Evolutionary conservation across 1,140 invertebrate genomes (phyloP).

Genomic region (Habropoda laboriosa): DNA sequence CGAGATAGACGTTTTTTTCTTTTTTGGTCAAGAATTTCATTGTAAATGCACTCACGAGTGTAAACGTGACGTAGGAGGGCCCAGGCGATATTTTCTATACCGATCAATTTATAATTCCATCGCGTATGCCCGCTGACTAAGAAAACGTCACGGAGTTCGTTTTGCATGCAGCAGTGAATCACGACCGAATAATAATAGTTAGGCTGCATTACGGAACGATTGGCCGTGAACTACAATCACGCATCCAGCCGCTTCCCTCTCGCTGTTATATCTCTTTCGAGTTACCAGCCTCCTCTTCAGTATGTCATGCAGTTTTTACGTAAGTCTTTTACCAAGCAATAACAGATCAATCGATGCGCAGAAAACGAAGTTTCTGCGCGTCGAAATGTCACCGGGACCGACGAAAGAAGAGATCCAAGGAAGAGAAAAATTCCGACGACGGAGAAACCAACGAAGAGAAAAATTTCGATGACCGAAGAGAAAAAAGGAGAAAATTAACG

Average conservation of each 20-base stretch:
- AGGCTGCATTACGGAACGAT: slow-evolving; percentile 33
- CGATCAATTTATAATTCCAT: slow-evolving; percentile 53
- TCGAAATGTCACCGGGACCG: too few relatives aligned
- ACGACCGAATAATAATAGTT: slow-evolving; percentile 53
- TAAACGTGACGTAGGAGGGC: background rate
- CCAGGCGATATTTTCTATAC: slow-evolving; percentile 33
- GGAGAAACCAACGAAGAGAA: too few relatives aligned
- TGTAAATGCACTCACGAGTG: background rate
- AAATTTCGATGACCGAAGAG: too few relatives aligned
- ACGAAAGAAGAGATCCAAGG: too few relatives aligned
- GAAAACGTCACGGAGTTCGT: slow-evolving; percentile 50
- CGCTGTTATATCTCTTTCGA: slow-evolving; percentile 2
- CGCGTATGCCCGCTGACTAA: slow-evolving; percentile 59
- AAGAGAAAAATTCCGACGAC: too few relatives aligned
- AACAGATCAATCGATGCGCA: slow-evolving; percentile 17
- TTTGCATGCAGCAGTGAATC: slow-evolving; percentile 66
- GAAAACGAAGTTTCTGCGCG: background rate
- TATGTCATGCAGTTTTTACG: too few relatives aligned
- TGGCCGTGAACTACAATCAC: slow-evolving; percentile 60
- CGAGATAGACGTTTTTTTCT: background rate
- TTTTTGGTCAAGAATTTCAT: background rate
- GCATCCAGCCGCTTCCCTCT: slow-evolving; percentile 43
- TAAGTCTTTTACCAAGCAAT: slow-evolving; percentile 10
- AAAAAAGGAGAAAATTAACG: too few relatives aligned
- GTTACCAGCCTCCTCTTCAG: background rate